A percentile compares a stretch with the other conserved stretches of the same genome.
These are phyloP conservation scores for Automeris io DNA, from an alignment of 2,888 invertebrate species.

Conservation along the genomic window DNA sequence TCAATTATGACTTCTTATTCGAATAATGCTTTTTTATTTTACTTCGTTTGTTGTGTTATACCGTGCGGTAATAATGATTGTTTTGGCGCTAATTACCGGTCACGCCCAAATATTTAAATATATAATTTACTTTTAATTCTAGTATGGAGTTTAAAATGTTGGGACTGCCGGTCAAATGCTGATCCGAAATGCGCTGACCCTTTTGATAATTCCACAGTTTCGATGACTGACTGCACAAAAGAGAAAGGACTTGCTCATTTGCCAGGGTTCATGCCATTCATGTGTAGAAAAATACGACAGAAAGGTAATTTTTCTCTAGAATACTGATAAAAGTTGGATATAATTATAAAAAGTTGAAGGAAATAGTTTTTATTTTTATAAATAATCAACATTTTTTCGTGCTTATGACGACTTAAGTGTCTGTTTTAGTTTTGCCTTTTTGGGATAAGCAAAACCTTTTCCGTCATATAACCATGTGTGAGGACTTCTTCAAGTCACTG, in stretches of 20 bases:
- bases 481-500: too few relatives aligned
- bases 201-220: constrained; percentile 92
- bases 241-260: constrained; percentile 79
- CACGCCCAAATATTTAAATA: constrained; percentile 59
- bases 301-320: too few relatives aligned
- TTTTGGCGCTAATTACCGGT: constrained; percentile 19
- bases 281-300: constrained; percentile 95
- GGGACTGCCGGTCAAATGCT: constrained; percentile 92
- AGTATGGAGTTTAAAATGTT: constrained; percentile 88
- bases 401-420: too few relatives aligned
- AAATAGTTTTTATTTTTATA: too few relatives aligned
- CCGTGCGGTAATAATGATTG: constrained; percentile 28
- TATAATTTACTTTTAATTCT: too few relatives aligned
- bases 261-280: constrained; percentile 83
- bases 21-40: constrained; percentile 19
- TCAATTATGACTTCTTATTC: constrained; percentile 10
- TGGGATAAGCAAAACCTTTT: too few relatives aligned
- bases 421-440: too few relatives aligned
- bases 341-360: too few relatives aligned
- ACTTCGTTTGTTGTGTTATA: constrained; percentile 22
- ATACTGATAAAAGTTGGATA: too few relatives aligned
- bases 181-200: constrained; percentile 95
- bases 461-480: too few relatives aligned
- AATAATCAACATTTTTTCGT: too few relatives aligned
- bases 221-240: constrained; percentile 87